Conservation (phyloP, 2,888 invertebrate species). For the Agonopterix arenella region DNA sequence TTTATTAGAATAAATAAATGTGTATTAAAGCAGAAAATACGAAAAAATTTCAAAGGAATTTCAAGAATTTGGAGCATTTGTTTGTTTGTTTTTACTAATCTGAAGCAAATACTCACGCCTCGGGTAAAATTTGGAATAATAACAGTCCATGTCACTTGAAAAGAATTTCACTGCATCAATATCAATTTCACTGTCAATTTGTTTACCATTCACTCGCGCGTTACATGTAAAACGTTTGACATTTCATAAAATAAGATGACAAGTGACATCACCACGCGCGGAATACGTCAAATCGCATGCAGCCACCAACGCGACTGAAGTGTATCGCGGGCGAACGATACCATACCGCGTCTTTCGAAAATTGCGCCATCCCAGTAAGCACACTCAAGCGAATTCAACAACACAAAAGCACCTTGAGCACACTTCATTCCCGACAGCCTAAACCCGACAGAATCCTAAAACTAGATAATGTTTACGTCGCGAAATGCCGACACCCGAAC, state of each 20-base stretch:
- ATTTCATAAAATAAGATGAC: conserved; percentile 73
- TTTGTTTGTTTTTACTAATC: conserved; percentile 61
- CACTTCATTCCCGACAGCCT: conserved; percentile 69
- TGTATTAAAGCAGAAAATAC: conserved; percentile 1
- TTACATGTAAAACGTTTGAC: conserved; percentile 69
- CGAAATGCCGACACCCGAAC: conserved; percentile 74
- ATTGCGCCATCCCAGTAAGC: conserved; percentile 77
- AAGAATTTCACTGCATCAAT: conserved; percentile 60
- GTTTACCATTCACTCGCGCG: conserved; percentile 71
- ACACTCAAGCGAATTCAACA: conserved; percentile 74
- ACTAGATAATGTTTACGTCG: conserved; percentile 77
- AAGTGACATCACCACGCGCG: conserved; percentile 74
- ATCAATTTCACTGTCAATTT: conserved; percentile 66
- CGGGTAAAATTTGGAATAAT: conserved; percentile 74
- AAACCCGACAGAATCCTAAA: conserved; percentile 60
- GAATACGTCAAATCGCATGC: conserved; percentile 77
- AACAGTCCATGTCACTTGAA: conserved; percentile 72
- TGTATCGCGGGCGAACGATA: conserved; percentile 74
- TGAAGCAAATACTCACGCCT: conserved; percentile 71
- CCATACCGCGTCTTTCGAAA: conserved; percentile 78
- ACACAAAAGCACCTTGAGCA: conserved; percentile 74
- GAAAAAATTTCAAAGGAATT: conserved; percentile 30
- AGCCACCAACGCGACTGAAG: conserved; percentile 78
- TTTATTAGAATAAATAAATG: neutral
- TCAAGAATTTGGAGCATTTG: conserved; percentile 61